Conservation (phyloP, 1,140 invertebrate genomes). For the Eulimnadia texana region DNA sequence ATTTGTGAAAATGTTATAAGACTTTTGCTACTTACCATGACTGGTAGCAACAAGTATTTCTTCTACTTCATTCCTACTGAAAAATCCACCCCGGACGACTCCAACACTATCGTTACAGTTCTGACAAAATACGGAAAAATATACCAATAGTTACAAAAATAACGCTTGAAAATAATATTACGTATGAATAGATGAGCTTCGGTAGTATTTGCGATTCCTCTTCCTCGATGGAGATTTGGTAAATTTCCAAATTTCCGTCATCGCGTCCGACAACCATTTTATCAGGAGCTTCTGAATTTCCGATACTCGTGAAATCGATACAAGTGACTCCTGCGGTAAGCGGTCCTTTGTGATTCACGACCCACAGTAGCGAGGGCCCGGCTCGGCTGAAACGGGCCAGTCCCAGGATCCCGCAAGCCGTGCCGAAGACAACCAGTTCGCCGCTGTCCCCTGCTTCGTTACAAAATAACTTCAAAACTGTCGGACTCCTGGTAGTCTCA, state of each 20-base stretch:
- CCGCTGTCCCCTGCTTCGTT: constrained; percentile 3
- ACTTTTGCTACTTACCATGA: neutral
- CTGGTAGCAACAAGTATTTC: constrained; percentile 1
- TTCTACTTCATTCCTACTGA: neutral
- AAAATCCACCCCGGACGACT: constrained; percentile 1
- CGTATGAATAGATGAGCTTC: neutral
- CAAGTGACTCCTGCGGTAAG: neutral
- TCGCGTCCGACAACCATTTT: constrained; percentile 2
- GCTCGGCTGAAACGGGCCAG: constrained; percentile 4
- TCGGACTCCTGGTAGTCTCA: neutral
- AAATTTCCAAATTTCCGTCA: neutral
- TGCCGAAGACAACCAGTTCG: neutral
- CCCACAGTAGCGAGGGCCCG: neutral
- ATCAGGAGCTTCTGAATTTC: neutral
- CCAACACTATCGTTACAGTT: constrained; percentile 6
- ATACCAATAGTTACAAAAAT: neutral
- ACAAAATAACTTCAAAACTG: neutral
- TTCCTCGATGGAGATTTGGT: neutral
- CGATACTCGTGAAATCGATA: constrained; percentile 2
- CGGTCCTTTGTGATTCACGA: neutral
- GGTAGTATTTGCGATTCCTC: neutral
- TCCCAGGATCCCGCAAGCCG: neutral
- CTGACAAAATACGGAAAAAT: neutral
- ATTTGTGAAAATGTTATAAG: neutral
- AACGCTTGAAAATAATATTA: neutral